These are phyloP conservation scores for Panagrolaimus sp. DNA, from an alignment of 1,140 invertebrate genomes.

Conservation along the genomic window DNA sequence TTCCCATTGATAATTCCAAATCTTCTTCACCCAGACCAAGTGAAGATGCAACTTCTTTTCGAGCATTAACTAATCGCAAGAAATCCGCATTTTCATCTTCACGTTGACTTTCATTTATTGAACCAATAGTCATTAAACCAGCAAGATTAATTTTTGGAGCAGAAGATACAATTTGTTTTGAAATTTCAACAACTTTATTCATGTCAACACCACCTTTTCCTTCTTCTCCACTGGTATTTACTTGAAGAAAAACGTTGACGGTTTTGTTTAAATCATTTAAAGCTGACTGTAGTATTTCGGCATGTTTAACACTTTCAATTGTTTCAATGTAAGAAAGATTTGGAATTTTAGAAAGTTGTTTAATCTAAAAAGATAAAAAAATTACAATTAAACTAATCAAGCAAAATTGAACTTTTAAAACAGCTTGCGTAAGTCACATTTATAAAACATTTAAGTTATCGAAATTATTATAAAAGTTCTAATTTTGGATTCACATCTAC, in stretches of 20 bases:
- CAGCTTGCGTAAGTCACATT: too few relatives aligned
- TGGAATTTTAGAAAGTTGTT: constrained; percentile 63
- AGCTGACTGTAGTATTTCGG: constrained; percentile 71
- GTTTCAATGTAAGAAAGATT: constrained; percentile 80
- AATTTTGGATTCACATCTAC: too few relatives aligned
- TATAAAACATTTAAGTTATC: too few relatives aligned
- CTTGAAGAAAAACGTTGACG: constrained; percentile 81
- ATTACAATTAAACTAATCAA: not conserved
- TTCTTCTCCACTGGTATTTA: constrained; percentile 89
- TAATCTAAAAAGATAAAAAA: constrained; percentile 32
- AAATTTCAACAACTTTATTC: constrained; percentile 67
- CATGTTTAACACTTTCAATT: constrained; percentile 76
- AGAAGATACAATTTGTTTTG: constrained; percentile 71
- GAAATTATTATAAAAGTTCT: too few relatives aligned
- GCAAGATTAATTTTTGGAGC: constrained; percentile 69
- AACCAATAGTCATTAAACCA: constrained; percentile 94
- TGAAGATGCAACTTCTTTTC: constrained; percentile 28
- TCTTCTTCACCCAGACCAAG: constrained; percentile 52
- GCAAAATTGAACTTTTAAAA: not conserved
- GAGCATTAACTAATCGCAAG: constrained; percentile 29
- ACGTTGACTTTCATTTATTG: constrained; percentile 69
- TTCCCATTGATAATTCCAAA: constrained; percentile 92
- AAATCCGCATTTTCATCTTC: constrained; percentile 51
- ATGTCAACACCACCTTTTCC: constrained; percentile 78
- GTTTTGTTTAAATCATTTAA: constrained; percentile 66